These are phyloP conservation scores for Scolopax rusticola DNA, from an alignment of 2,797 vertebrate genomes.

Conservation along the genomic window DNA sequence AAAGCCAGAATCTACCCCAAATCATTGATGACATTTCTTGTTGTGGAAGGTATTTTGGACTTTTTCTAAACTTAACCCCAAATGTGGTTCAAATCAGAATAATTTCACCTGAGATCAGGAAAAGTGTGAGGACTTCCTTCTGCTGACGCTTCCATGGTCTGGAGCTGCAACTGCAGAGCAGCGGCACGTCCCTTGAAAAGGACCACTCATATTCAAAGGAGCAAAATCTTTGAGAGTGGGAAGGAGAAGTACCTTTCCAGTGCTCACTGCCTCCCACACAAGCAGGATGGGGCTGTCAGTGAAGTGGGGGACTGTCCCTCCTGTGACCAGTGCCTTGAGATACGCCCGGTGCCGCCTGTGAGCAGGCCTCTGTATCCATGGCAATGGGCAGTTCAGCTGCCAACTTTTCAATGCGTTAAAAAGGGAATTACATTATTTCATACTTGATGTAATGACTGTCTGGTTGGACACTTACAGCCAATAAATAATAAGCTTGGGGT, in stretches of 20 bases:
- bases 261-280: rapidly evolving
- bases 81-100: background rate
- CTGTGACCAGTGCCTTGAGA: background rate
- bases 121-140: background rate
- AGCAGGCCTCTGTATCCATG: background rate
- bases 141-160: background rate
- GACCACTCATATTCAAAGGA: background rate
- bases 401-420: background rate
- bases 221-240: background rate
- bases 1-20: background rate
- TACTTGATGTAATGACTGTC: background rate
- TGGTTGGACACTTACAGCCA: background rate
- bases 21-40: background rate
- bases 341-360: rapidly evolving
- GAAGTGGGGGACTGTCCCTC: rapidly evolving
- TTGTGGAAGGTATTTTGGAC: background rate
- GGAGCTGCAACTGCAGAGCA: background rate
- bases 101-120: background rate
- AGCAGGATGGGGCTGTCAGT: background rate
- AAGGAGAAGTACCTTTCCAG: background rate
- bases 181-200: background rate
- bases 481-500: background rate
- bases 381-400: background rate
- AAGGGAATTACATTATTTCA: background rate
- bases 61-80: background rate